phyloP scores from a whole-genome alignment of 2,113 vertebrate species.

The Trochalopteron elliotii region DNA sequence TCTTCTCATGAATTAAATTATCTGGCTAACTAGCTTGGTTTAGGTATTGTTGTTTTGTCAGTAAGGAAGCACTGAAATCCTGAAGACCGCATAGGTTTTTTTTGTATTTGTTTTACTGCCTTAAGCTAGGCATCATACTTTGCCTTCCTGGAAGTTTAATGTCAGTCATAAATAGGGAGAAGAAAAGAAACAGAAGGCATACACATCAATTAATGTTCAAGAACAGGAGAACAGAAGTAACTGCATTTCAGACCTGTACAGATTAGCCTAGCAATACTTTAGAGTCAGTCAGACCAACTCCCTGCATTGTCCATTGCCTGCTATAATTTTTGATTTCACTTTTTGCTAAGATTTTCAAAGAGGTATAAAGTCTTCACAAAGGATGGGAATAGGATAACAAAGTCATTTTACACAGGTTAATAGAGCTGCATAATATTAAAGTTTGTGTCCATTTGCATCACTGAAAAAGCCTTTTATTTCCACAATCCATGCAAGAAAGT shows the following conservation, averaged over 20 bases:
- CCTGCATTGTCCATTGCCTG: background rate
- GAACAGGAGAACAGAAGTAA: background rate
- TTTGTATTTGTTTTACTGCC: background rate
- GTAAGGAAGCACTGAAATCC: background rate
- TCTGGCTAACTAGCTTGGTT: background rate
- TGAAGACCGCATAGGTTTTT: background rate
- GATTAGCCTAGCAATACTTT: background rate
- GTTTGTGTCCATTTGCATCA: rapidly evolving
- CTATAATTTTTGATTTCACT: background rate
- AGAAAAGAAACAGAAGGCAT: background rate
- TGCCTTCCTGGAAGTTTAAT: background rate
- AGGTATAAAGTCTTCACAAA: background rate
- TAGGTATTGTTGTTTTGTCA: background rate
- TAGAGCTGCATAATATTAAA: background rate
- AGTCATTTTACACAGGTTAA: background rate
- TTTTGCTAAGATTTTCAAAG: background rate
- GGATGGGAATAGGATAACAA: background rate
- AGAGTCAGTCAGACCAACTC: background rate
- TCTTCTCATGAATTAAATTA: background rate
- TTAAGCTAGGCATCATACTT: background rate
- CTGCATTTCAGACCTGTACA: background rate
- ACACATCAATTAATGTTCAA: background rate
- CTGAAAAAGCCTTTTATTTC: background rate
- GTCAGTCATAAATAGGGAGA: background rate
- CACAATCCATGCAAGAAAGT: background rate